Evolutionary conservation across 2,113 vertebrate species (phyloP).

Genomic region (Microtus ochrogaster): DNA sequence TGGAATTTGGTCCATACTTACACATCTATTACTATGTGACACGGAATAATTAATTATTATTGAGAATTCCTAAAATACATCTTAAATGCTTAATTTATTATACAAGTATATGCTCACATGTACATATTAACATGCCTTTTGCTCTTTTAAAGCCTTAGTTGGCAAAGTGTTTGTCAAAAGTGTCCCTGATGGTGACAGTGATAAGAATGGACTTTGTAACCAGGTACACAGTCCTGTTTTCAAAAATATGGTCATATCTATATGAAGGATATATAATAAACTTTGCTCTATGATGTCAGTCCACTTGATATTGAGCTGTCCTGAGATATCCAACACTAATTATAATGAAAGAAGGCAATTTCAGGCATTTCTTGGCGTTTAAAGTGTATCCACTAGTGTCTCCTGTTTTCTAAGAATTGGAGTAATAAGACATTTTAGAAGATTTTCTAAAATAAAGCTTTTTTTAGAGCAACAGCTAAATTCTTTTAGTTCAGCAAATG

Average conservation of each 20-base stretch:
- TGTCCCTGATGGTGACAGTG: neutral
- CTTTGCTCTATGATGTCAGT: neutral
- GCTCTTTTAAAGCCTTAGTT: constrained; percentile 31
- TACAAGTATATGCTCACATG: neutral
- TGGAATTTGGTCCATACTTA: neutral
- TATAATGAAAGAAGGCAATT: neutral
- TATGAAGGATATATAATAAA: neutral
- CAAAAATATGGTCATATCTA: neutral
- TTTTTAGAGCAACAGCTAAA: neutral
- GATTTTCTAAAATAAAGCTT: neutral
- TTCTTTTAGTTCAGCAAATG: neutral
- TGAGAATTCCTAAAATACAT: neutral
- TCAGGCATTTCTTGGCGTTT: neutral
- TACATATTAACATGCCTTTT: constrained; percentile 6
- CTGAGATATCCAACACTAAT: neutral
- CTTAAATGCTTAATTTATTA: constrained; percentile 55
- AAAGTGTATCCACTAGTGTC: neutral
- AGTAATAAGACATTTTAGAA: neutral
- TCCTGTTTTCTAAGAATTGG: neutral
- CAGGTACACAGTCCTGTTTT: neutral
- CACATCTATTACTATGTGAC: neutral
- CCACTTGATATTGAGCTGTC: neutral
- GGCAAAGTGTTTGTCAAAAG: neutral
- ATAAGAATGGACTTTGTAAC: neutral
- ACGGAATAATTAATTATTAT: neutral